These are phyloP conservation scores for rabbit (Oryctolagus cuniculus) DNA, from an alignment of 2,113 vertebrate genomes.

Conservation along the genomic window mOryCun1.1 NC_091438.1:62873501-62874000, in stretches of 20 bases:
- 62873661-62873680: background rate
- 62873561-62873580: background rate
- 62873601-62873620: background rate
- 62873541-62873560: background rate
- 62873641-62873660: background rate
- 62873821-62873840: background rate
- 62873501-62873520: background rate
- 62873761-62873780: background rate
- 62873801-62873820: background rate
- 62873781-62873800: background rate
- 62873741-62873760: background rate
- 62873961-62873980: background rate
- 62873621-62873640: background rate
- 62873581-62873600: background rate
- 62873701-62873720: background rate
- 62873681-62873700: background rate
- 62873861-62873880: background rate
- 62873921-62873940: background rate
- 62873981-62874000: too few relatives aligned
- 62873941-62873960: slow-evolving; percentile 3
- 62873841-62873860: background rate
- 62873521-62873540: background rate
- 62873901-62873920: background rate
- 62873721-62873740: background rate
- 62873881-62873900: background rate